phyloP scores from a whole-genome alignment of 2,113 vertebrate genomes.

The Falcunculus frontatus region DNA sequence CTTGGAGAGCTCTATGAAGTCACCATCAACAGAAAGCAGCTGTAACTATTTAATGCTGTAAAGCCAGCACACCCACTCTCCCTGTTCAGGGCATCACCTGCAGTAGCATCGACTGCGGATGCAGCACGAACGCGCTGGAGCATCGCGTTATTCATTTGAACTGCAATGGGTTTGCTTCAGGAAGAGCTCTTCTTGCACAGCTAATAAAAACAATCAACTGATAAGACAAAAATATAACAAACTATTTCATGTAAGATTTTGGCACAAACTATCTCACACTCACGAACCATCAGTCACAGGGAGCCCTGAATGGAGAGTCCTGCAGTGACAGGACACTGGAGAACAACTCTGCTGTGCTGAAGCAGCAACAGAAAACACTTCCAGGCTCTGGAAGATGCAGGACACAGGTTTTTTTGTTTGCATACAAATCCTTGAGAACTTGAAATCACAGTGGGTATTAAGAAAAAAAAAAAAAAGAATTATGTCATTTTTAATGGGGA shows the following conservation, averaged over 20 bases:
- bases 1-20: background rate
- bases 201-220: background rate
- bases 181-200: background rate
- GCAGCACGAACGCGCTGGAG: background rate
- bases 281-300: background rate
- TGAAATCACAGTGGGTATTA: background rate
- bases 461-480: background rate
- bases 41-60: background rate
- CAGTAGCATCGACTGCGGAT: fast-evolving
- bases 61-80: background rate
- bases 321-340: background rate
- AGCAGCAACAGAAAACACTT: background rate
- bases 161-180: background rate
- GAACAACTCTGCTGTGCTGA: background rate
- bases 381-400: background rate
- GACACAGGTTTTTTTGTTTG: fast-evolving
- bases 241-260: background rate
- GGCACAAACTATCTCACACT: background rate
- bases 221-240: background rate
- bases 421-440: background rate
- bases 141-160: fast-evolving
- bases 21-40: background rate
- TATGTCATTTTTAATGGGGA: background rate
- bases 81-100: background rate
- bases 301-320: background rate